Conservation (phyloP, 2,113 vertebrate genomes). For the Callocephalon fimbriatum region DNA sequence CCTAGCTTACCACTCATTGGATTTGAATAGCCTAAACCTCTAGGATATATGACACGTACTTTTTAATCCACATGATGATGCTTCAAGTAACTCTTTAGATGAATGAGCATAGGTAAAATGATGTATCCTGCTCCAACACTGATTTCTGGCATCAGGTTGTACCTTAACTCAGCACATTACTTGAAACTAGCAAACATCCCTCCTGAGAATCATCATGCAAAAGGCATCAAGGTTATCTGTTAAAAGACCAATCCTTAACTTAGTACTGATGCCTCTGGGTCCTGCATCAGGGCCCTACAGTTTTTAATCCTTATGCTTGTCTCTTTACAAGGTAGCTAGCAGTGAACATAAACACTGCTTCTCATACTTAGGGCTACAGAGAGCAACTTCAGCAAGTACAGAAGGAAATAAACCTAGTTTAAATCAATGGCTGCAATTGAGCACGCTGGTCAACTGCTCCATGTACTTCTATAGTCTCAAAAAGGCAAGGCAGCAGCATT, state of each 20-base stretch:
- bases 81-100: background rate
- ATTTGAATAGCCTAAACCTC: background rate
- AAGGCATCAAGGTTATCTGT: background rate
- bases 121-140: rapidly evolving
- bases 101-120: background rate
- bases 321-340: background rate
- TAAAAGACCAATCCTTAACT: background rate
- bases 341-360: background rate
- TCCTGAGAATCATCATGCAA: background rate
- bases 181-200: background rate
- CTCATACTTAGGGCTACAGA: background rate
- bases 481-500: background rate
- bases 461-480: rapidly evolving
- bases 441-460: background rate
- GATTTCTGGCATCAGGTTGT: background rate
- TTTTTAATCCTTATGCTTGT: background rate
- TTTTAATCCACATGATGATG: background rate
- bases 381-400: background rate
- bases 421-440: background rate
- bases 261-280: background rate
- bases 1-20: background rate
- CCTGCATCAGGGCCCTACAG: background rate
- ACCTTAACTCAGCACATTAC: background rate
- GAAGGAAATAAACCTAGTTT: background rate
- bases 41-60: background rate